phyloP scores from a whole-genome alignment of 2,113 vertebrate species.

The Boulengeromyrus knoepffleri region DNA sequence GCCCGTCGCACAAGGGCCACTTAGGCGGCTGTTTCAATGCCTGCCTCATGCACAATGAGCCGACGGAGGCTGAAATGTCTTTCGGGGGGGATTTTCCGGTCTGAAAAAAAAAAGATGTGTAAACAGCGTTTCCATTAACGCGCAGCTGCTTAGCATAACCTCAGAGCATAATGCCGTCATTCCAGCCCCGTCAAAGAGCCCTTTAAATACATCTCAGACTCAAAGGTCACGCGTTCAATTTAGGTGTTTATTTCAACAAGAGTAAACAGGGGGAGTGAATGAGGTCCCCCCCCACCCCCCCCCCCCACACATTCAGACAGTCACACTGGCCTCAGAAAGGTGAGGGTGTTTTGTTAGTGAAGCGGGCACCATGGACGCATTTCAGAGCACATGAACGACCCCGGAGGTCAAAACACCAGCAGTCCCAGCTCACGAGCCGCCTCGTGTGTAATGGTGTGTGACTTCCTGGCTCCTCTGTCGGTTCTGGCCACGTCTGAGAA shows the following conservation, averaged over 20 bases:
- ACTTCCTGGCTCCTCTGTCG: not conserved
- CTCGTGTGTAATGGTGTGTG: not conserved
- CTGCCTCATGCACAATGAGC: slow-evolving; percentile 27
- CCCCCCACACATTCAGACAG: not conserved
- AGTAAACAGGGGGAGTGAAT: not conserved
- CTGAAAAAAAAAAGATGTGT: not conserved
- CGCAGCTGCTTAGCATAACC: slow-evolving; percentile 1
- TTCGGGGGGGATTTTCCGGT: not conserved
- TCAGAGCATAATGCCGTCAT: not conserved
- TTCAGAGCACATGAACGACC: not conserved
- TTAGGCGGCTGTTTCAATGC: slow-evolving; percentile 35
- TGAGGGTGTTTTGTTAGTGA: not conserved
- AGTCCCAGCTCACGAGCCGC: not conserved
- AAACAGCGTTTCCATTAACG: not conserved
- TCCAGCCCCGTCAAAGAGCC: not conserved
- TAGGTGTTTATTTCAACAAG: slow-evolving; percentile 1
- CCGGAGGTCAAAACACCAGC: not conserved
- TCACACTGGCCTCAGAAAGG: not conserved
- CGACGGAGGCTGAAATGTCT: slow-evolving; percentile 18
- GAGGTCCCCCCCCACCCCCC: not conserved
- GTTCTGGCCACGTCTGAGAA: not conserved
- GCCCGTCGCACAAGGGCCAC: not conserved
- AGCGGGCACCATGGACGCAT: not conserved
- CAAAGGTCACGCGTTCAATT: not conserved
- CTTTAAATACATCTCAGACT: not conserved